These are phyloP conservation scores for Caenorhabditis elegans DNA, from an alignment of 1,140 invertebrate genomes.

Conservation along the genomic window DNA sequence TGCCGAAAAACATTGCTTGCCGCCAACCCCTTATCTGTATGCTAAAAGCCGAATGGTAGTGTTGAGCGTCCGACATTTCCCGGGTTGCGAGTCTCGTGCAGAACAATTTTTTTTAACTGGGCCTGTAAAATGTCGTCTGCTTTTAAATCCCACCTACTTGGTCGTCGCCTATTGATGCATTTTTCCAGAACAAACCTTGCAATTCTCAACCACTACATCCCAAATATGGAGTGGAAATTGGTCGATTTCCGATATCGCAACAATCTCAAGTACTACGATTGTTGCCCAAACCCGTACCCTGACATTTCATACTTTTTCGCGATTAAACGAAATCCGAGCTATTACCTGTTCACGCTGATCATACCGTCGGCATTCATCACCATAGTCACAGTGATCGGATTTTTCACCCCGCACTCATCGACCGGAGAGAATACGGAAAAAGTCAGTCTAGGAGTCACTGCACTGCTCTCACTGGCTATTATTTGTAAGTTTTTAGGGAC, in stretches of 20 bases:
- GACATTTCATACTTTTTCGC: constrained; percentile 64
- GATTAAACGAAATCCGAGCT: constrained; percentile 64
- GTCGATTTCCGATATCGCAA: constrained; percentile 58
- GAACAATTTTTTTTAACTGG: no score
- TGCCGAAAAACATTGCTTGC: no score
- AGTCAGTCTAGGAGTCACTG: constrained; percentile 52
- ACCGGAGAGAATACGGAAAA: constrained; percentile 65
- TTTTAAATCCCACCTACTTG: no score
- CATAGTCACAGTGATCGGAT: constrained; percentile 63
- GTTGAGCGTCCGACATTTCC: no score
- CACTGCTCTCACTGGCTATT: constrained; percentile 53
- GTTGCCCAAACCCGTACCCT: constrained; percentile 57
- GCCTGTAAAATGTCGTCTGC: no score
- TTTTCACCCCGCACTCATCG: constrained; percentile 62
- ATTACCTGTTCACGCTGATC: constrained; percentile 65
- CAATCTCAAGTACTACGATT: constrained; percentile 63
- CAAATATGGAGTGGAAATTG: constrained; percentile 63
- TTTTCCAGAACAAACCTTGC: constrained; percentile 45
- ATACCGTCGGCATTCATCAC: constrained; percentile 63
- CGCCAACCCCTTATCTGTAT: no score
- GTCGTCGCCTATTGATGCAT: no score
- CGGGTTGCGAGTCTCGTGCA: no score
- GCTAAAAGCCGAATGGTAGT: no score
- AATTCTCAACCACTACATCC: constrained; percentile 62
- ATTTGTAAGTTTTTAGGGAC: constrained; percentile 56